phyloP scores from a whole-genome alignment of 30 jellyfish, hydroid and myxozoan species.

The Euphysa ruthae region DNA sequence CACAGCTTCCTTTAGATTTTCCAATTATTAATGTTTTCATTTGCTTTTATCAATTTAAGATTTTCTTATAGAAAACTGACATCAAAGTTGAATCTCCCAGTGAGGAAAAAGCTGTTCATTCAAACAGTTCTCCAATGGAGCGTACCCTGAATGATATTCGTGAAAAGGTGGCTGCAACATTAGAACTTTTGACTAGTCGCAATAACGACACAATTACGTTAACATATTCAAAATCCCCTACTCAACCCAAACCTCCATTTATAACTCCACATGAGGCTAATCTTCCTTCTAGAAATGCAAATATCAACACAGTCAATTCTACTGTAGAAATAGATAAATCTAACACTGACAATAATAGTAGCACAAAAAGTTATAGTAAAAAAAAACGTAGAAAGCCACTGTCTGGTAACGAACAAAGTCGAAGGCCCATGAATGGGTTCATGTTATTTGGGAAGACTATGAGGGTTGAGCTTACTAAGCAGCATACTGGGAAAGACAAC shows the following conservation, averaged over 20 bases:
- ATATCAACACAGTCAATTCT: not conserved
- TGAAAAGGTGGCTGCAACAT: not conserved
- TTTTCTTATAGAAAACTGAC: not conserved
- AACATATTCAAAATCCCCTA: slow-evolving; percentile 7
- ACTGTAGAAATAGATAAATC: not conserved
- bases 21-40: too few relatives aligned
- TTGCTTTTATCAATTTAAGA: too few relatives aligned
- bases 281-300: not conserved
- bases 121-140: not conserved
- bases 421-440: slow-evolving; percentile 98
- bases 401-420: slow-evolving; percentile 41
- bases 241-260: slow-evolving; percentile 8
- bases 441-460: slow-evolving; percentile 94
- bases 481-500: slow-evolving; percentile 93
- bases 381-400: slow-evolving; percentile 25
- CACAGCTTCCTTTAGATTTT: too few relatives aligned
- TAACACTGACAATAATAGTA: not conserved
- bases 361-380: not conserved
- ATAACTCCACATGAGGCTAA: not conserved
- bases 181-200: not conserved
- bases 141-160: not conserved
- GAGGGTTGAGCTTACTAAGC: slow-evolving; percentile 76
- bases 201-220: not conserved
- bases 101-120: not conserved
- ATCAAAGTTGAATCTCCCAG: not conserved